These are phyloP conservation scores for Hydroisotoma schaefferi DNA, from an alignment of 2,888 invertebrate species.

Conservation along the genomic window DNA sequence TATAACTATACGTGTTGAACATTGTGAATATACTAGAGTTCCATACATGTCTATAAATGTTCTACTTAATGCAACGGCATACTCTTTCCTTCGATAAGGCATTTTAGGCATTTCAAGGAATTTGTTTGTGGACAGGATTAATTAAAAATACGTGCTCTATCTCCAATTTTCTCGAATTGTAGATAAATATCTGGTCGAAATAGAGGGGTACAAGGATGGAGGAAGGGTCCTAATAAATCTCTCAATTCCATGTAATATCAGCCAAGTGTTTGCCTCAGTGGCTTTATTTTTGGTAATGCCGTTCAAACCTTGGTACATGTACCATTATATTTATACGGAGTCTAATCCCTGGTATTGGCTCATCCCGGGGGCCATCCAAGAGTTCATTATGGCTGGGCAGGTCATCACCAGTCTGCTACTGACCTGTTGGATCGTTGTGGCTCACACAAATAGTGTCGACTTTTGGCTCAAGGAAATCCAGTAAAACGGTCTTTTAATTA, in stretches of 20 bases:
- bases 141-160: too few relatives aligned
- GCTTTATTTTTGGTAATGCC: constrained; percentile 16
- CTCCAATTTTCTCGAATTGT: too few relatives aligned
- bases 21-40: too few relatives aligned
- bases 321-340: constrained; percentile 20
- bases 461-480: constrained; percentile 40
- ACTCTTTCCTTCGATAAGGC: too few relatives aligned
- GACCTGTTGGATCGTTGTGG: constrained; percentile 31
- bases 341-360: constrained; percentile 32
- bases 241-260: constrained; percentile 12
- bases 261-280: constrained; percentile 11
- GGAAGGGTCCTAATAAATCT: constrained; percentile 16
- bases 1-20: too few relatives aligned
- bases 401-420: constrained; percentile 28
- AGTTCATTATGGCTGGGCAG: constrained; percentile 31
- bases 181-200: background rate
- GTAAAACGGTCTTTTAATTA: constrained; percentile 12
- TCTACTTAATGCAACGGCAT: background rate
- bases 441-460: constrained; percentile 28
- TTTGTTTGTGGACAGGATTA: too few relatives aligned
- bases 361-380: constrained; percentile 35
- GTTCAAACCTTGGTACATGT: constrained; percentile 19
- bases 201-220: constrained; percentile 10
- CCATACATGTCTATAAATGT: too few relatives aligned
- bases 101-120: too few relatives aligned